A percentile compares a stretch with the other conserved stretches of the same genome.
Conservation (phyloP, 2,797 vertebrate genomes). For the Cygnus olor region DNA sequence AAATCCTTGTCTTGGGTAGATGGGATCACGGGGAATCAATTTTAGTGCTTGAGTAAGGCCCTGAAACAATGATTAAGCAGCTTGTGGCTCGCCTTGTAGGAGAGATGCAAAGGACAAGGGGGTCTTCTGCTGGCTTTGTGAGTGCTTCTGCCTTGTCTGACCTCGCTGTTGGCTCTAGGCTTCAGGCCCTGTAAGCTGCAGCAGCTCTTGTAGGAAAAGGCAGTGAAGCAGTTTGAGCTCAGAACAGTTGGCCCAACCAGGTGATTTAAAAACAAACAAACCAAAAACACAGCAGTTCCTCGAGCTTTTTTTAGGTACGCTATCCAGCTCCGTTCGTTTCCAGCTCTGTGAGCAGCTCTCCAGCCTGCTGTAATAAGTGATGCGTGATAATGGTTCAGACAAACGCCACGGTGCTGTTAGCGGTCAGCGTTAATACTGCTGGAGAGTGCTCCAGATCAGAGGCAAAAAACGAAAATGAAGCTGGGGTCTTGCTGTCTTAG, state of each 20-base stretch:
- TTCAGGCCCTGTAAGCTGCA: not conserved
- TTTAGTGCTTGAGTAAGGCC: not conserved
- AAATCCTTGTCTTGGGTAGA: not conserved
- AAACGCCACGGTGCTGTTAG: not conserved
- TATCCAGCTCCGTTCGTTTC: not conserved
- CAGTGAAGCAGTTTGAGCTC: not conserved
- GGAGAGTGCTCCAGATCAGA: not conserved
- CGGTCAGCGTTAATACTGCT: not conserved
- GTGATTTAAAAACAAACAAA: not conserved
- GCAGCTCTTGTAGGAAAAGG: not conserved
- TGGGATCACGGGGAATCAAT: not conserved
- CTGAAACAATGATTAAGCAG: not conserved
- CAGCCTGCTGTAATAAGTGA: not conserved
- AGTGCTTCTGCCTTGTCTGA: not conserved
- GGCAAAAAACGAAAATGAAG: not conserved
- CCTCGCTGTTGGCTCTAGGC: not conserved
- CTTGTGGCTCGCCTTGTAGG: not conserved
- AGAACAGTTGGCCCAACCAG: not conserved
- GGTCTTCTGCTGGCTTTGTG: not conserved
- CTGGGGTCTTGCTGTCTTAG: not conserved
- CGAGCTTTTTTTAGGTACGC: not conserved
- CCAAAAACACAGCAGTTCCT: not conserved
- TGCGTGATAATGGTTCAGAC: constrained; percentile 30
- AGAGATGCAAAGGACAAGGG: not conserved
- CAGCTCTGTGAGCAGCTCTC: constrained; percentile 46